A percentile compares a stretch with the other conserved stretches of the same genome.
Evolutionary conservation across 2,888 invertebrate species (phyloP).

Genomic region (Himalopsyche kuldschensis): DNA sequence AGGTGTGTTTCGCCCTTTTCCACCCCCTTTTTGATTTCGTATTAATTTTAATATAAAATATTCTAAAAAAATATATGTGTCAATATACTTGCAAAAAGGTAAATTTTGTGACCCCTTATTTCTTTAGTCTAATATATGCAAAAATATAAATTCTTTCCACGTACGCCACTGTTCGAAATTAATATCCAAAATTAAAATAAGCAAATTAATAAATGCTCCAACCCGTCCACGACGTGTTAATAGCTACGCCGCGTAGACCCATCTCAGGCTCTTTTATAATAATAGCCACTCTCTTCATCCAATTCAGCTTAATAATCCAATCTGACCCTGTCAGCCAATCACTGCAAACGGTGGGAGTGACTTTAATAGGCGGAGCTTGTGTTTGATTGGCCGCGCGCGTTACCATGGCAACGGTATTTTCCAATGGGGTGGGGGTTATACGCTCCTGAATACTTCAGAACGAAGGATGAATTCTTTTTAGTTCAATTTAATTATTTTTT

Average conservation of each 20-base stretch:
- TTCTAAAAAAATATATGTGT: no score
- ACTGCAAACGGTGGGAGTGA: conserved; percentile 11
- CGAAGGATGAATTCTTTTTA: not conserved
- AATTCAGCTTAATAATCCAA: conserved; percentile 30
- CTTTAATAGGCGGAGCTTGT: conserved; percentile 20
- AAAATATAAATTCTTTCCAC: not conserved
- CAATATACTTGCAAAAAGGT: no score
- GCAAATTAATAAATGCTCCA: conserved; percentile 1
- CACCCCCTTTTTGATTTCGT: no score
- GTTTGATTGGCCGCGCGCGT: conserved; percentile 23
- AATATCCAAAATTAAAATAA: not conserved
- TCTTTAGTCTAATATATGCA: not conserved
- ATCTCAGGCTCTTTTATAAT: not conserved
- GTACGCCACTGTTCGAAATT: not conserved
- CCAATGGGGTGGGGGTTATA: conserved; percentile 8
- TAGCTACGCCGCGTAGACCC: not conserved
- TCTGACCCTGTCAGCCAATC: conserved; percentile 31
- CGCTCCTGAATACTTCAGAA: not conserved
- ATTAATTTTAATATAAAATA: no score
- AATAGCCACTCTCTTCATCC: conserved; percentile 5
- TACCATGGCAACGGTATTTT: conserved; percentile 29
- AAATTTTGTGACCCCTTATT: not conserved
- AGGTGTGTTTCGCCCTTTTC: no score
- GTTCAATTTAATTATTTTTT: not conserved
- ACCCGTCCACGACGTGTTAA: conserved; percentile 5